These are phyloP conservation scores for Ptyas mucosa DNA, from an alignment of 2,113 vertebrate species.

Conservation along the genomic window DNA sequence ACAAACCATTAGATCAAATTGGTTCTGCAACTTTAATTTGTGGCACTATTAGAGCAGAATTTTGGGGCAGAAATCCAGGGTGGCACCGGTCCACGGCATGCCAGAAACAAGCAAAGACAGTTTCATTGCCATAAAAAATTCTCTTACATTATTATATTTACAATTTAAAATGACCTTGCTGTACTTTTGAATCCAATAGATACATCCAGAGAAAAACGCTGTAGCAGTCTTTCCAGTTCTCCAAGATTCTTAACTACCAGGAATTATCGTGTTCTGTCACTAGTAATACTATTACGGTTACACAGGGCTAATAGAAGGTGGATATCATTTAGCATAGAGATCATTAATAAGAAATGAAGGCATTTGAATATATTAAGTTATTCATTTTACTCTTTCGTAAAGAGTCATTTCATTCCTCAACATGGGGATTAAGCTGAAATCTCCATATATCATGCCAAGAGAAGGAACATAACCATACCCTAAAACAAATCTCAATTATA, in stretches of 20 bases:
- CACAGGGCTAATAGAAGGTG: not conserved
- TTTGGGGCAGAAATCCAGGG: not conserved
- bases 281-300: not conserved
- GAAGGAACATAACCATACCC: not conserved
- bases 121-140: not conserved
- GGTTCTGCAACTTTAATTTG: not conserved
- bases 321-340: not conserved
- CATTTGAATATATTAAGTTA: not conserved
- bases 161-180: not conserved
- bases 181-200: not conserved
- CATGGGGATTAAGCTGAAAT: not conserved
- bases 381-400: not conserved
- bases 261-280: too few relatives aligned
- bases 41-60: not conserved
- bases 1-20: too few relatives aligned
- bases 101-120: not conserved
- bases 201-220: not conserved
- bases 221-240: not conserved
- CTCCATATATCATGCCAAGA: not conserved
- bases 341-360: not conserved
- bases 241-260: not conserved
- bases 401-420: not conserved
- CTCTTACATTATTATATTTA: not conserved
- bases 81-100: not conserved
- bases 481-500: not conserved